A percentile compares a stretch with the other conserved stretches of the same genome.
phyloP scores from a whole-genome alignment of 2,888 invertebrate species.

The Prenolepis imparis region DNA sequence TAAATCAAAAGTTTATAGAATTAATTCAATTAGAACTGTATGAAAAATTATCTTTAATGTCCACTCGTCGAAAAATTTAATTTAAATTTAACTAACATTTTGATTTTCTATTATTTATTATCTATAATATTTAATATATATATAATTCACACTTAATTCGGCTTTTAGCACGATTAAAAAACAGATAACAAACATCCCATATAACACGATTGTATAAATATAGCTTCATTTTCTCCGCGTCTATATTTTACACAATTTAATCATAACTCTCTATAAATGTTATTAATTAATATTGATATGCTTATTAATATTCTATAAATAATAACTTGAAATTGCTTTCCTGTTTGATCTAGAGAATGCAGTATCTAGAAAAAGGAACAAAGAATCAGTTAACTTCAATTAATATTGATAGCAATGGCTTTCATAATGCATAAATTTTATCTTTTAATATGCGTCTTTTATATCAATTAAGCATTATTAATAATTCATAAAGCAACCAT shows the following conservation, averaged over 20 bases:
- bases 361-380: background rate
- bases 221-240: background rate
- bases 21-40: background rate
- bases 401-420: background rate
- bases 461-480: background rate
- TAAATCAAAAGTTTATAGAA: background rate
- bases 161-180: background rate
- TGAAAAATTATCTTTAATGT: background rate
- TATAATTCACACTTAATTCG: background rate
- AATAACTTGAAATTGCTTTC: background rate
- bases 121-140: background rate
- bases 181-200: background rate
- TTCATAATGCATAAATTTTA: background rate
- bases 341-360: background rate
- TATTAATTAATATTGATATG: background rate
- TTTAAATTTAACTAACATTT: background rate
- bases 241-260: background rate
- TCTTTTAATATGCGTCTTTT: background rate
- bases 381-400: background rate
- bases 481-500: background rate
- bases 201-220: background rate
- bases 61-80: background rate
- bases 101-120: background rate
- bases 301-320: background rate
- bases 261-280: background rate